A percentile compares a stretch with the other conserved stretches of the same genome.
These are phyloP conservation scores for Umimayanthus kanabou DNA, from an alignment of 92 coral and sea anemone species.

Conservation along the genomic window DNA sequence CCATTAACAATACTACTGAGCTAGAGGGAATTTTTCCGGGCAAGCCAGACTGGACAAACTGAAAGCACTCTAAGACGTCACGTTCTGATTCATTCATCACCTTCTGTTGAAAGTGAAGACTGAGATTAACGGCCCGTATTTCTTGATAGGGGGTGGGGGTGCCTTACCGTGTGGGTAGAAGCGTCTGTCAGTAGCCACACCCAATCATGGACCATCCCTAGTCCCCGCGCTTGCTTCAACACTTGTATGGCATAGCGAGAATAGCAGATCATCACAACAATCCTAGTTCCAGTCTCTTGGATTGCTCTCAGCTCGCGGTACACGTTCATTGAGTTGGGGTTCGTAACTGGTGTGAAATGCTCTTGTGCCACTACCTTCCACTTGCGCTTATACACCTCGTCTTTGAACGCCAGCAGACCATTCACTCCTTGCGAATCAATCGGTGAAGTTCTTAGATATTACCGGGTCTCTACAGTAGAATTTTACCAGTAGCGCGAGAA, in stretches of 20 bases:
- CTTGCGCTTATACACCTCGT: slow-evolving; percentile 42
- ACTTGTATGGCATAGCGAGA: slow-evolving; percentile 10
- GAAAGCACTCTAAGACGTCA: neutral
- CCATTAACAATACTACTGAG: neutral
- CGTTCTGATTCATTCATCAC: neutral
- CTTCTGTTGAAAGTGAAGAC: neutral
- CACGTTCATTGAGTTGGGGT: slow-evolving; percentile 33
- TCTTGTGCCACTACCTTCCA: slow-evolving; percentile 27
- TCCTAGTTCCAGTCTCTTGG: slow-evolving; percentile 33
- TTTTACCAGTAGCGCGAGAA: neutral
- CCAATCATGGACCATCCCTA: slow-evolving; percentile 43
- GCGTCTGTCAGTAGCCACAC: slow-evolving; percentile 39
- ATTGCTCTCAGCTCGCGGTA: slow-evolving; percentile 23
- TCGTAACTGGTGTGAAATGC: slow-evolving; percentile 25
- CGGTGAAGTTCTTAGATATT: neutral
- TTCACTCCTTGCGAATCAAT: slow-evolving; percentile 45
- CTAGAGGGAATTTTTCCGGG: neutral
- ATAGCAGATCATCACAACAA: slow-evolving; percentile 30
- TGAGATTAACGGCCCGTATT: neutral
- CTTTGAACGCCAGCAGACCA: slow-evolving; percentile 58
- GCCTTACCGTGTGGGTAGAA: neutral
- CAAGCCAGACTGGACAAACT: neutral
- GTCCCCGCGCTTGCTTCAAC: slow-evolving; percentile 42
- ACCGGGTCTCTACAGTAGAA: neutral
- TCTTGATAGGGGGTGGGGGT: neutral